Percentiles rank a stretch among this genome's conserved stretches.
These are phyloP conservation scores for Antedon mediterranea DNA, from an alignment of 53 echinoderm and acorn worm genomes.

Conservation along the genomic window DNA sequence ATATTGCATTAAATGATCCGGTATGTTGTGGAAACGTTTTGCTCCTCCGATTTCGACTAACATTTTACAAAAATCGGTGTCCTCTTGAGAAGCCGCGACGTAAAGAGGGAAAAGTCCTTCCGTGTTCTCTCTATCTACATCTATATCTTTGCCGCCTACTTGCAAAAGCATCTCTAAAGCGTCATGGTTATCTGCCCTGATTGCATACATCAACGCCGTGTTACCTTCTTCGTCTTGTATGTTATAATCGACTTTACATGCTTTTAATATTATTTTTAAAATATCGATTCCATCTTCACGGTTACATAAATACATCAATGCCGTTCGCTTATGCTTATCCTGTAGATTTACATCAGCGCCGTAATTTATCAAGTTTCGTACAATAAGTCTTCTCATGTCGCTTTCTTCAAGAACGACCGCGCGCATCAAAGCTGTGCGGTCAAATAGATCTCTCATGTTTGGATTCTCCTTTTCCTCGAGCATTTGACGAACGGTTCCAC, in stretches of 20 bases:
- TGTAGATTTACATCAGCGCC: constrained; percentile 66
- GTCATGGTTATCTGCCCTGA: constrained; percentile 53
- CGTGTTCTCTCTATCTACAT: constrained; percentile 37
- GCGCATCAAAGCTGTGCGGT: constrained; percentile 59
- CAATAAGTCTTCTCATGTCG: constrained; percentile 24
- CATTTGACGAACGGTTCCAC: constrained; percentile 25
- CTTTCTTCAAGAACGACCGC: constrained; percentile 31
- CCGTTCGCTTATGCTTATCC: constrained; percentile 70
- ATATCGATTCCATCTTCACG: constrained; percentile 44
- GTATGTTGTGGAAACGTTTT: constrained; percentile 16
- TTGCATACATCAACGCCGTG: constrained; percentile 78
- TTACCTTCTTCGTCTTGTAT: constrained; percentile 65
- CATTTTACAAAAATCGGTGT: constrained; percentile 59
- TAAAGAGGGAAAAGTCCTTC: constrained; percentile 48
- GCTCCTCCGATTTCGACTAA: constrained; percentile 50
- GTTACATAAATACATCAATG: constrained; percentile 56
- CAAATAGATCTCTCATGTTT: constrained; percentile 62
- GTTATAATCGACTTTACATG: constrained; percentile 44
- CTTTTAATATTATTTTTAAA: constrained; percentile 27
- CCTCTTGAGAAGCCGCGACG: constrained; percentile 67
- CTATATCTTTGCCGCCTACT: constrained; percentile 15
- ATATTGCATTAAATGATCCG: constrained; percentile 36
- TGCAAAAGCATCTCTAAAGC: constrained; percentile 36
- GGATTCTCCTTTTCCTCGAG: constrained; percentile 46
- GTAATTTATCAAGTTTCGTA: constrained; percentile 39